These are phyloP conservation scores for Peromyscus eremicus DNA, from an alignment of 2,797 vertebrate genomes.

Conservation along the genomic window DNA sequence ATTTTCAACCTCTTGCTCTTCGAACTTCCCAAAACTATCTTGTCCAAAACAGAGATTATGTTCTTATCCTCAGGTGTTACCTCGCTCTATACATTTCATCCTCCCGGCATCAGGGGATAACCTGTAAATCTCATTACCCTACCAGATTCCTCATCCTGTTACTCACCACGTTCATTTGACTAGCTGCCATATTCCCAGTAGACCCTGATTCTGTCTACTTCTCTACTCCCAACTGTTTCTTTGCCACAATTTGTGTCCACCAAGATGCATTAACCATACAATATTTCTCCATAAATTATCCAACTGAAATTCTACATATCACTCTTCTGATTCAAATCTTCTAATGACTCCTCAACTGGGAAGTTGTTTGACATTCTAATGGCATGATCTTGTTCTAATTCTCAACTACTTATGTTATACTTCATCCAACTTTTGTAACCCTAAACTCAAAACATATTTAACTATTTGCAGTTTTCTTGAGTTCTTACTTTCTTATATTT, in stretches of 20 bases:
- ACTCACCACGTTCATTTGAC: not conserved
- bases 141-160: not conserved
- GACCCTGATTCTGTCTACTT: not conserved
- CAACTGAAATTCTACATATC: not conserved
- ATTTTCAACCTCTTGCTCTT: not conserved
- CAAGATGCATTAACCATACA: not conserved
- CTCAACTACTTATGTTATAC: not conserved
- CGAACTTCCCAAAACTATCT: not conserved
- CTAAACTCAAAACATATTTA: not conserved
- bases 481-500: not conserved
- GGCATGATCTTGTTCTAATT: not conserved
- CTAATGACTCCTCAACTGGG: not conserved
- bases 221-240: not conserved
- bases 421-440: not conserved
- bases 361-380: slow-evolving; percentile 25
- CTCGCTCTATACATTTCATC: not conserved
- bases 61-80: not conserved
- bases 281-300: not conserved
- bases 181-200: not conserved
- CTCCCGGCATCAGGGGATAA: not conserved
- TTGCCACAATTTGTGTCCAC: not conserved
- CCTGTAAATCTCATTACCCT: not conserved
- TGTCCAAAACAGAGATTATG: not conserved
- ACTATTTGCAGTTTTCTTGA: not conserved
- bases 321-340: not conserved